A percentile compares a stretch with the other conserved stretches of the same genome.
phyloP scores from a whole-genome alignment of 2,113 vertebrate genomes.

The Ovis canadensis region DNA sequence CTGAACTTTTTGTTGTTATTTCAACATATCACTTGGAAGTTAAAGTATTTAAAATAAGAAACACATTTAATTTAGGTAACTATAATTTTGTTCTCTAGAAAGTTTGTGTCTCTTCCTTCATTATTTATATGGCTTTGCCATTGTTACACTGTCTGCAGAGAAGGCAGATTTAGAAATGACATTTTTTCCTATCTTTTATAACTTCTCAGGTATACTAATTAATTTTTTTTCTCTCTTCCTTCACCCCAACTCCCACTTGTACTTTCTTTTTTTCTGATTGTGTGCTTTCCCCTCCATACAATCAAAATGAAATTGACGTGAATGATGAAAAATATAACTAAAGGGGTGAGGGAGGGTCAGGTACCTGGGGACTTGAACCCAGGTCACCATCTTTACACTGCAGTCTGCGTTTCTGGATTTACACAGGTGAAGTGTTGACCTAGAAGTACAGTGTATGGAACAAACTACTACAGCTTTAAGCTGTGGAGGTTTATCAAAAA shows the following conservation, averaged over 20 bases:
- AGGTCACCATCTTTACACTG: constrained; percentile 68
- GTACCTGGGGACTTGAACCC: constrained; percentile 66
- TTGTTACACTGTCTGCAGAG: neutral
- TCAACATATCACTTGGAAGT: constrained; percentile 37
- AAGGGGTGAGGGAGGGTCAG: constrained; percentile 43
- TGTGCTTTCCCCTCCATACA: constrained; percentile 6
- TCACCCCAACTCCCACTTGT: neutral
- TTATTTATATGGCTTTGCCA: constrained; percentile 24
- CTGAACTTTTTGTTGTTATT: neutral
- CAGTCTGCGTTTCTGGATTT: constrained; percentile 78
- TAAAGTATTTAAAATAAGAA: constrained; percentile 23
- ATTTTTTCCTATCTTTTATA: neutral
- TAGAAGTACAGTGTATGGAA: constrained; percentile 74
- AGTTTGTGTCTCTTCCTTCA: neutral
- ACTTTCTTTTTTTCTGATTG: constrained; percentile 18
- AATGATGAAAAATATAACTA: constrained; percentile 66
- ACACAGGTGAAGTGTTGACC: constrained; percentile 80
- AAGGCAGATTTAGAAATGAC: neutral
- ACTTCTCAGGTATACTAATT: neutral
- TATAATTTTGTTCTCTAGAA: neutral
- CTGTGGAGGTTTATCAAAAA: constrained; percentile 78
- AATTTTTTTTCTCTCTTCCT: constrained; percentile 14
- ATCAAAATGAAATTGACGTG: constrained; percentile 72
- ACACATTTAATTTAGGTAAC: neutral
- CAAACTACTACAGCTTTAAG: constrained; percentile 82